phyloP scores from a whole-genome alignment of 2,113 vertebrate species.

The Actinemys pallida region DNA sequence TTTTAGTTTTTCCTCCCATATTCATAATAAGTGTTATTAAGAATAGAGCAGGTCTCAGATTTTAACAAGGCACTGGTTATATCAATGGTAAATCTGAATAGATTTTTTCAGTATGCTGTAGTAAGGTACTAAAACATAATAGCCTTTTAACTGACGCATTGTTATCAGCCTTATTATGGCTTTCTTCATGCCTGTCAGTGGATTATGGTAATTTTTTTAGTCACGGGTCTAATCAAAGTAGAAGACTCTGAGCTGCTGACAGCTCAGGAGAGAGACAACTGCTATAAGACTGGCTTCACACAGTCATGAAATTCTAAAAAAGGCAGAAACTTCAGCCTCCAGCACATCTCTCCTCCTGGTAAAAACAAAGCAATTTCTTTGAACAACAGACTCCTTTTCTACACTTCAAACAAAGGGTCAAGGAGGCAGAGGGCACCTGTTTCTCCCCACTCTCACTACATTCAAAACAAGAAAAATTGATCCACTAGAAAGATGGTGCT shows the following conservation, averaged over 20 bases:
- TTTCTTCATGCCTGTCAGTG: constrained; percentile 76
- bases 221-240: constrained; percentile 73
- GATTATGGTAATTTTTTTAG: constrained; percentile 79
- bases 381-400: constrained; percentile 47
- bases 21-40: constrained; percentile 37
- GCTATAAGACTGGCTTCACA: constrained; percentile 58
- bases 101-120: constrained; percentile 40
- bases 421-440: neutral
- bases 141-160: constrained; percentile 68
- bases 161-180: constrained; percentile 73
- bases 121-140: constrained; percentile 61
- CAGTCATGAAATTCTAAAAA: constrained; percentile 64
- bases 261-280: constrained; percentile 69
- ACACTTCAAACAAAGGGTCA: neutral
- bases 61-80: constrained; percentile 32
- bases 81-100: constrained; percentile 26
- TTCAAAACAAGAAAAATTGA: constrained; percentile 23
- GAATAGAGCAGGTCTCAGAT: neutral
- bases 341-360: constrained; percentile 19
- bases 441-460: neutral
- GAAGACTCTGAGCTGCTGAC: constrained; percentile 69
- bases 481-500: constrained; percentile 3
- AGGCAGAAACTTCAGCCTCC: constrained; percentile 37
- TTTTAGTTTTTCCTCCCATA: constrained; percentile 18
- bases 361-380: constrained; percentile 59